Percentiles rank a stretch among this genome's conserved stretches.
phyloP scores from a whole-genome alignment of 1,140 invertebrate species.

The Drosophila mojavensis region DNA sequence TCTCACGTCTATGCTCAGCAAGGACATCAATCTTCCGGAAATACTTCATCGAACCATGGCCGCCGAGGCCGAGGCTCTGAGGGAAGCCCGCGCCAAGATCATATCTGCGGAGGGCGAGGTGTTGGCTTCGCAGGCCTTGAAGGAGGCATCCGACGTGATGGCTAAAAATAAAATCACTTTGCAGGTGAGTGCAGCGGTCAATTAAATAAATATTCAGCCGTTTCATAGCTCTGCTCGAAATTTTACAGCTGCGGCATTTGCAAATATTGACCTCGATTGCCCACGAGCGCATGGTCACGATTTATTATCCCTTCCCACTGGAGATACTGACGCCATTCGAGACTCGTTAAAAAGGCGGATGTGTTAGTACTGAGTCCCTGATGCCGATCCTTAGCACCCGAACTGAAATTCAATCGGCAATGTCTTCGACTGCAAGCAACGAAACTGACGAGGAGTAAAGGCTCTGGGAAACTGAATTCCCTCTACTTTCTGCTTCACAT shows the following conservation, averaged over 20 bases:
- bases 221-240: not conserved
- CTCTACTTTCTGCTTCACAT: too few relatives aligned
- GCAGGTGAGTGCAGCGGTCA: slow-evolving; percentile 86
- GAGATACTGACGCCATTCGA: not conserved
- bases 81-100: slow-evolving; percentile 89
- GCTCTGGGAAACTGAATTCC: too few relatives aligned
- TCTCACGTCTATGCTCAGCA: slow-evolving; percentile 85
- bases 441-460: too few relatives aligned
- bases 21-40: slow-evolving; percentile 94
- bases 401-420: too few relatives aligned
- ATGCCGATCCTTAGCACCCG: too few relatives aligned
- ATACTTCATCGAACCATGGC: slow-evolving; percentile 93
- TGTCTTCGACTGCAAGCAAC: too few relatives aligned
- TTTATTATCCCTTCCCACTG: not conserved
- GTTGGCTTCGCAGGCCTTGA: slow-evolving; percentile 93
- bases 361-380: too few relatives aligned
- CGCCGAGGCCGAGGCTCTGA: slow-evolving; percentile 92
- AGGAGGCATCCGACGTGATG: slow-evolving; percentile 96
- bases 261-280: not conserved
- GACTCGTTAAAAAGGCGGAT: not conserved
- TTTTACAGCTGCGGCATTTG: not conserved
- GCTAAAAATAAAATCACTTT: slow-evolving; percentile 93
- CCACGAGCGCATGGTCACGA: not conserved
- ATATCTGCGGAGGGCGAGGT: slow-evolving; percentile 94
- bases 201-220: not conserved